phyloP scores from a whole-genome alignment of 1,140 invertebrate genomes.

The Agraylea sexmaculata region DNA sequence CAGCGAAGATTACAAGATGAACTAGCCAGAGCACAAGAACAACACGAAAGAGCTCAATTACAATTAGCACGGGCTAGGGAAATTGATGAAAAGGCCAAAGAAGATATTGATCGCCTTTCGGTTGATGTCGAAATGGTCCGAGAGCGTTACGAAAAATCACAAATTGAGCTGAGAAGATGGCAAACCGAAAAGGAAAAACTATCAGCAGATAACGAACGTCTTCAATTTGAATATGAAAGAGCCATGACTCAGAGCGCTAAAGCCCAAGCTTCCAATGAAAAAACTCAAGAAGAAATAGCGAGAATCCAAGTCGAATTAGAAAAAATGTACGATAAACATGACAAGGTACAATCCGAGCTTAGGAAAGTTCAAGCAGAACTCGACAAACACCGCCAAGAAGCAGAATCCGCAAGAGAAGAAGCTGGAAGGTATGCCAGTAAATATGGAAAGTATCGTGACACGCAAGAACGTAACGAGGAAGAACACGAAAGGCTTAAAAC shows the following conservation, averaged over 20 bases:
- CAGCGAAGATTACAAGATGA: slow-evolving; percentile 78
- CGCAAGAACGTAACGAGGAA: slow-evolving; percentile 67
- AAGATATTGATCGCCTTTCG: slow-evolving; percentile 67
- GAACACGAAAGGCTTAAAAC: slow-evolving; percentile 69
- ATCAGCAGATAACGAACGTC: slow-evolving; percentile 68
- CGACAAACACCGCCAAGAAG: slow-evolving; percentile 55
- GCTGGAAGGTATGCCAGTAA: slow-evolving; percentile 61
- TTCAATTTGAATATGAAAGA: slow-evolving; percentile 74
- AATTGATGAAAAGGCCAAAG: slow-evolving; percentile 81
- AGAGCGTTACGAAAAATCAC: slow-evolving; percentile 81
- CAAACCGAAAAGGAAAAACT: slow-evolving; percentile 79
- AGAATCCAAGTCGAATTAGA: slow-evolving; percentile 77
- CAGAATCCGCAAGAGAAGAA: slow-evolving; percentile 57
- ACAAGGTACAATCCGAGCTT: slow-evolving; percentile 69
- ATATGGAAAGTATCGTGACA: slow-evolving; percentile 68
- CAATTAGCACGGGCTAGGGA: slow-evolving; percentile 78
- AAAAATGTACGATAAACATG: slow-evolving; percentile 82
- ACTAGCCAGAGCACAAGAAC: slow-evolving; percentile 66
- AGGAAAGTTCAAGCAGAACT: slow-evolving; percentile 67
- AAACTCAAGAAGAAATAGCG: slow-evolving; percentile 78
- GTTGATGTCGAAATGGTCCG: slow-evolving; percentile 75
- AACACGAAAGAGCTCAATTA: slow-evolving; percentile 72
- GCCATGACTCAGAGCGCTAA: slow-evolving; percentile 73
- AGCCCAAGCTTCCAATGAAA: slow-evolving; percentile 70
- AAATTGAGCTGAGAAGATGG: slow-evolving; percentile 67